Evolutionary conservation across 2,797 vertebrate species (phyloP).

Genomic region (Okamejei kenojei): DNA sequence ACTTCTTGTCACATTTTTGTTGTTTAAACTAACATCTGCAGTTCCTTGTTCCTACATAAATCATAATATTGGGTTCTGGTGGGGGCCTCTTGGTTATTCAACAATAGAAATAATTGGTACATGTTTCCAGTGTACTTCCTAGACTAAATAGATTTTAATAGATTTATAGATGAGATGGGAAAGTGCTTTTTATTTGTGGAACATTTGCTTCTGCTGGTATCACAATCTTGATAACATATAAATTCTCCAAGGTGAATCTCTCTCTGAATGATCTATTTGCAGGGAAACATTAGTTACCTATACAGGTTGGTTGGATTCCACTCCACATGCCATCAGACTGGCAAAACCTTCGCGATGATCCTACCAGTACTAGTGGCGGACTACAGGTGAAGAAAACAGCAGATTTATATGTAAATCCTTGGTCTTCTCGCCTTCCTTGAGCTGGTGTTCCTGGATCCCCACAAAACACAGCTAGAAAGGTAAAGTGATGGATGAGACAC

Average conservation of each 20-base stretch:
- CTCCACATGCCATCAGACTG: slow-evolving; percentile 93
- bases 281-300: slow-evolving; percentile 60
- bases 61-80: too few species aligned
- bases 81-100: neutral
- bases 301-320: slow-evolving; percentile 90
- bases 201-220: neutral
- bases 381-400: slow-evolving; percentile 87
- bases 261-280: neutral
- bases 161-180: neutral
- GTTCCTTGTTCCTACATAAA: too few species aligned
- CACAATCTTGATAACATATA: neutral
- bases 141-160: neutral
- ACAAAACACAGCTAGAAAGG: slow-evolving; percentile 82
- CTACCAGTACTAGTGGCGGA: slow-evolving; percentile 78
- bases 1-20: too few species aligned
- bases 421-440: slow-evolving; percentile 78
- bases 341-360: slow-evolving; percentile 82
- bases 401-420: slow-evolving; percentile 89
- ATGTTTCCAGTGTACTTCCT: neutral
- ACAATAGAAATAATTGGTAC: neutral
- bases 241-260: neutral
- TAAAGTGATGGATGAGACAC: neutral
- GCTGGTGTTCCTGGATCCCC: slow-evolving; percentile 86
- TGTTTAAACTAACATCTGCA: too few species aligned
- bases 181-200: neutral